A percentile compares a stretch with the other conserved stretches of the same genome.
phyloP scores from a whole-genome alignment of 2,888 invertebrate genomes.

The Rhopalosiphum nymphaeae region DNA sequence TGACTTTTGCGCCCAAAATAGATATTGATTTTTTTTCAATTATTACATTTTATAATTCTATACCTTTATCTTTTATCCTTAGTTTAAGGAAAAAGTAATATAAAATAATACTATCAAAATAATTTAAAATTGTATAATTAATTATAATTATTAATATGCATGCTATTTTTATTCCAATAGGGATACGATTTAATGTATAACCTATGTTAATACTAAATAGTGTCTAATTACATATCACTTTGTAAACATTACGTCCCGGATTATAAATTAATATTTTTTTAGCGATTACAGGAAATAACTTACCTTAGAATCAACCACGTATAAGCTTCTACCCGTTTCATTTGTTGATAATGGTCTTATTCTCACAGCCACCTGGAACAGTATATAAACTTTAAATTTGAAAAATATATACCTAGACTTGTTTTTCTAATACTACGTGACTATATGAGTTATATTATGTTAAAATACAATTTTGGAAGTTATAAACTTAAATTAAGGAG shows the following conservation, averaged over 20 bases:
- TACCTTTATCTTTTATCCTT: background rate
- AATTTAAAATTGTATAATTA: background rate
- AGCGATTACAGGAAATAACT: background rate
- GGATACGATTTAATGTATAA: background rate
- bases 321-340: conserved; percentile 82
- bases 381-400: background rate
- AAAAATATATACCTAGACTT: background rate
- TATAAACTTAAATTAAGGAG: background rate
- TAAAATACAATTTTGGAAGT: background rate
- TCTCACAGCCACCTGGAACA: conserved; percentile 85
- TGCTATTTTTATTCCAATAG: background rate
- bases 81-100: background rate
- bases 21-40: background rate
- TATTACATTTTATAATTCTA: background rate
- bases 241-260: background rate
- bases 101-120: background rate
- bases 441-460: background rate
- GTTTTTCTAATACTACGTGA: background rate
- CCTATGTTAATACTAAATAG: background rate
- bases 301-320: conserved; percentile 85
- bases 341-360: conserved; percentile 85
- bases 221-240: background rate
- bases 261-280: background rate
- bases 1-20: background rate
- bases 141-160: background rate